These are phyloP conservation scores for Ursus arctos DNA, from an alignment of 2,113 vertebrate genomes.

Conservation along the genomic window DNA sequence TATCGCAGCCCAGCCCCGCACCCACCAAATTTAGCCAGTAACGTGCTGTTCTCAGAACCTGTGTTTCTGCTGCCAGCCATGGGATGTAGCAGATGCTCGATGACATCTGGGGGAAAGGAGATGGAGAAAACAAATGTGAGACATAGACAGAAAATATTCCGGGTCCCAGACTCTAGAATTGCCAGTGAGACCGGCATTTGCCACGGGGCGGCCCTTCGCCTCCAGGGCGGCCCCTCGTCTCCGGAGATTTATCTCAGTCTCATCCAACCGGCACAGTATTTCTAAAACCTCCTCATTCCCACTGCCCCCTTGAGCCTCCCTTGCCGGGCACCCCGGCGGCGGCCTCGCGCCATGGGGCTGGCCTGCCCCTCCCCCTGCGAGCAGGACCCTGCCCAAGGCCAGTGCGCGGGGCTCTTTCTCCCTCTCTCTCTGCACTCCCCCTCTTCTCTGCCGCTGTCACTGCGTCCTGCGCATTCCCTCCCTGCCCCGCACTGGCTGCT, in stretches of 20 bases:
- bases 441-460: background rate
- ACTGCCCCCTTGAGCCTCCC: background rate
- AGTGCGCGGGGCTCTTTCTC: background rate
- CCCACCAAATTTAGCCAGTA: slow-evolving; percentile 64
- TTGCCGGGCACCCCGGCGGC: background rate
- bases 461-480: background rate
- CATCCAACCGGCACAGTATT: background rate
- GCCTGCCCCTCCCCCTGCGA: background rate
- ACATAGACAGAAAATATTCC: background rate
- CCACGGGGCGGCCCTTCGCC: background rate
- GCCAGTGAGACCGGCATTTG: background rate
- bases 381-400: too few relatives aligned
- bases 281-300: background rate
- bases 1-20: slow-evolving; percentile 19
- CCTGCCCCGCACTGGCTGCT: rapidly evolving
- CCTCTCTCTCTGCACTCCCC: too few relatives aligned
- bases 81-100: slow-evolving; percentile 37
- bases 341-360: background rate
- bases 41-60: background rate
- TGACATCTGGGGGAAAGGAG: slow-evolving; percentile 49
- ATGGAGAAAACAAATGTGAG: slow-evolving; percentile 54
- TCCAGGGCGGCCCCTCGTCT: background rate
- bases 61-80: slow-evolving; percentile 22
- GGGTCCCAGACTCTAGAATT: background rate
- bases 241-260: background rate